Base-by-base conservation (phyloP, 53 echinoderm and acorn worm species). In the Crossaster papposus region DNA sequence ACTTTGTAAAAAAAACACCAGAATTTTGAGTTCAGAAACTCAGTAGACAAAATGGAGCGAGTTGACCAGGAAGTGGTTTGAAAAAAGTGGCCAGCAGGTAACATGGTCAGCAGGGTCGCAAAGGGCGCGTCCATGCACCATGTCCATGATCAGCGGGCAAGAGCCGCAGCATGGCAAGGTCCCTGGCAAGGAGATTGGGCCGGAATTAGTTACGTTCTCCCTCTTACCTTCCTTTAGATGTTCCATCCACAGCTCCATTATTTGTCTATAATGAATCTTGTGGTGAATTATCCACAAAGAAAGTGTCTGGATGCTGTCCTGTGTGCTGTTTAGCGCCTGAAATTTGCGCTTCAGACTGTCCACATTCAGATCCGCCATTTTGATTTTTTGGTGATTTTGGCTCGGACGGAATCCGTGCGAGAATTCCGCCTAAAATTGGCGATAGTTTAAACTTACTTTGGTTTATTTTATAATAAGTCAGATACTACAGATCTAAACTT, bases 261-360 rank as follows among this genome's bases (percentile, higher is more conserved):
- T 97, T 74, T 96, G 91, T 15, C 91, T 91, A 72, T 91, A 94
- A 71, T 98, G 93, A 51, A 91, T 94, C 83, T 93, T 98, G 80
- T 98, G 98, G 83, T 96, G 96, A 36, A 93, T 90, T 64, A 95
- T 94, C 98, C 98, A 98, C 54, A 96, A 82, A 9, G 97, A 96
- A 58, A 97, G 71, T 1, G 97, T 89, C 86, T 97, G 97, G 6
- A 97, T 72, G 88, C 97, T 97, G 89, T 97, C 97, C 83, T 97
- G 97, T 14, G 97, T 96, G 86, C 93, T 94, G 62, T 94, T 91
- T 88, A 97, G 85, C 30, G 70, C 83, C 77, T 90, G 83, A 23
- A 97, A 81, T 79, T 92, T 95, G 80, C 91, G 94, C 54, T 90
- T 91, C 76, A 97, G 92, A 72, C 94, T 96, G 50, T 94, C 95